Evolutionary conservation across 64 coral and sea anemone species (phyloP), one percentile per base, ranked within the genome.

Genomic region (Pocillopora damicornis): DNA sequence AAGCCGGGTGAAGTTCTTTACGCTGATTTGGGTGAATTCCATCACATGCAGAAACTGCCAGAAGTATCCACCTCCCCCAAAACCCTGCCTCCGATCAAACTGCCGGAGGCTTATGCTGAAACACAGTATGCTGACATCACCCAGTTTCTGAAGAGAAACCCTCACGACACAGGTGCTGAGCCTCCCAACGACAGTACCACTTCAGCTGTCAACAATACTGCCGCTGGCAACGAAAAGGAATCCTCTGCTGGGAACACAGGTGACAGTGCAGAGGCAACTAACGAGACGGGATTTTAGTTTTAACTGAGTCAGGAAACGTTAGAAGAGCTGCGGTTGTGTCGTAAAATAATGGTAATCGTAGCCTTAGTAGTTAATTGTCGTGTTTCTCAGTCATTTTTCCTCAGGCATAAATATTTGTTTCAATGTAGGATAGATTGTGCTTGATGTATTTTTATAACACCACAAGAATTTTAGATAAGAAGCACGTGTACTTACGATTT

Each of bases 101-200:
- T 26, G 37, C 82, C 90, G 0, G 22, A 13, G 13, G 0, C 81
- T 56, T 91, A 91, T 74, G 57, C 22, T 35, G 45, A 18, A 16
- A 91, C 90, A 7, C 59, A 78, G 16, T 91, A 91, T 51, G 90
- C 90, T 35, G 82, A 87, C n/a, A 91, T 91, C 1, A 73, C 62
- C 8, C 60, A 86, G 25, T 91, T 86, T 25, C 75, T 78, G 7
- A 86, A 91, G 17, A 66, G 56, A 13, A 75, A 86, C 4, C 69
- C 5, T 38, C 42, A 16, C 58, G 20, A 35, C 64, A 1, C 16
- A 7, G 64, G 16, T 18, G 64, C 64, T 67, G 16, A 16, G 9
- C 16, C 16, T 4, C 64, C 64, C 17, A 22, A 67, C n/a, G 22
- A 67, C 8, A 67, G 16, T 22, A 67, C 42, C 42, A 51, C 42